These are phyloP conservation scores for Drosophila mercatorum DNA, from an alignment of 2,888 invertebrate genomes.

Conservation along the genomic window DNA sequence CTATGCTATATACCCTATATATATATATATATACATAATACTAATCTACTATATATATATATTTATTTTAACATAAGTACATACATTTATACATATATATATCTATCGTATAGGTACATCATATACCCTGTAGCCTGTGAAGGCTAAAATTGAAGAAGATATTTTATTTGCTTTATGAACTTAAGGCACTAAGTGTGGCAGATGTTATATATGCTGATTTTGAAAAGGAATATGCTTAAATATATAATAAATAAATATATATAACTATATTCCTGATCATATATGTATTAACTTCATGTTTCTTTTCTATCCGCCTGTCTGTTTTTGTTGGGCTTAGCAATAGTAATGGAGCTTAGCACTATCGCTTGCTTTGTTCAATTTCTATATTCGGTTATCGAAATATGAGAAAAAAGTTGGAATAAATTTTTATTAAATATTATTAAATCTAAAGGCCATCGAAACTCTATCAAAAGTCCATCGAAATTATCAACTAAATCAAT, in stretches of 20 bases:
- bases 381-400: background rate
- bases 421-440: too few species aligned
- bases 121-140: constrained; percentile 4
- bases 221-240: background rate
- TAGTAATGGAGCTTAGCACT: background rate
- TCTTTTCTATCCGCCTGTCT: background rate
- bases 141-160: background rate
- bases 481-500: too few species aligned
- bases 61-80: constrained; percentile 17
- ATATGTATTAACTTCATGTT: background rate
- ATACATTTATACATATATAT: constrained; percentile 1
- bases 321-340: background rate
- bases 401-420: too few species aligned
- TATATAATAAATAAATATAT: background rate
- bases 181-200: too few species aligned
- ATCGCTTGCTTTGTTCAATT: background rate
- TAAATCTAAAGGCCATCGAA: too few species aligned
- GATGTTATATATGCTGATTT: background rate
- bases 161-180: too few species aligned
- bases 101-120: constrained; percentile 7
- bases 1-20: constrained; percentile 6
- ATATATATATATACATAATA: constrained; percentile 18
- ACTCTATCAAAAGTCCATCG: too few species aligned
- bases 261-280: background rate
- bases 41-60: constrained; percentile 14